A percentile compares a stretch with the other conserved stretches of the same genome.
phyloP scores from a whole-genome alignment of 2,797 vertebrate genomes.

The Momotus momota region DNA sequence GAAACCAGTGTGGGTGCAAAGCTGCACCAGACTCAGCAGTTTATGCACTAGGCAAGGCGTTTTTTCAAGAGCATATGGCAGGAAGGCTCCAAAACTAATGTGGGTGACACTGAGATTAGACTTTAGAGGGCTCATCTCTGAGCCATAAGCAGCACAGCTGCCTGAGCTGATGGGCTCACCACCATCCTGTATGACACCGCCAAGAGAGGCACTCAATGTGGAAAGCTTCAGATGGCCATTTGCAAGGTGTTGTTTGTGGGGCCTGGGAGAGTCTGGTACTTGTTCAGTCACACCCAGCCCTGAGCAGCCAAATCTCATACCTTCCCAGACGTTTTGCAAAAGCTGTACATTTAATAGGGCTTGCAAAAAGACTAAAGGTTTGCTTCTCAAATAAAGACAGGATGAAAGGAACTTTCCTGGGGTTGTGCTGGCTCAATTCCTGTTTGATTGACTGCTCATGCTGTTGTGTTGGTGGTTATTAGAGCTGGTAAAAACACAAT shows the following conservation, averaged over 20 bases:
- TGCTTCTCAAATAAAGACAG: conserved; percentile 70
- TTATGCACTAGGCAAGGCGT: neutral
- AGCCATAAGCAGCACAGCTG: neutral
- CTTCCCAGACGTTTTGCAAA: conserved; percentile 49
- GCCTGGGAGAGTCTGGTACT: conserved; percentile 45
- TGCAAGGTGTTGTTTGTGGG: conserved; percentile 48
- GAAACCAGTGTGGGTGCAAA: neutral
- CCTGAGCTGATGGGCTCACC: neutral
- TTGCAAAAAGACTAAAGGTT: conserved; percentile 65
- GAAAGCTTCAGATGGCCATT: neutral
- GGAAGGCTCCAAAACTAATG: neutral
- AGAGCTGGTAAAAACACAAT: conserved; percentile 59
- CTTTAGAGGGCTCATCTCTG: neutral
- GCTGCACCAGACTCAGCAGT: neutral
- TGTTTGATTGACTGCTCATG: conserved; percentile 72
- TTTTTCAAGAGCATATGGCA: neutral
- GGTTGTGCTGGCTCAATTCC: conserved; percentile 70
- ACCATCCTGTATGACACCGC: neutral
- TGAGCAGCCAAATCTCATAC: neutral
- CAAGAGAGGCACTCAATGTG: rapidly evolving
- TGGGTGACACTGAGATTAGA: neutral
- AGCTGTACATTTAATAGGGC: conserved; percentile 57
- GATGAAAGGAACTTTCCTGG: conserved; percentile 75
- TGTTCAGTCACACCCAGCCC: conserved; percentile 53
- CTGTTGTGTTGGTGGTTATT: conserved; percentile 63